Conservation (phyloP, 2,888 invertebrate genomes). For the Apodemia zela region DNA sequence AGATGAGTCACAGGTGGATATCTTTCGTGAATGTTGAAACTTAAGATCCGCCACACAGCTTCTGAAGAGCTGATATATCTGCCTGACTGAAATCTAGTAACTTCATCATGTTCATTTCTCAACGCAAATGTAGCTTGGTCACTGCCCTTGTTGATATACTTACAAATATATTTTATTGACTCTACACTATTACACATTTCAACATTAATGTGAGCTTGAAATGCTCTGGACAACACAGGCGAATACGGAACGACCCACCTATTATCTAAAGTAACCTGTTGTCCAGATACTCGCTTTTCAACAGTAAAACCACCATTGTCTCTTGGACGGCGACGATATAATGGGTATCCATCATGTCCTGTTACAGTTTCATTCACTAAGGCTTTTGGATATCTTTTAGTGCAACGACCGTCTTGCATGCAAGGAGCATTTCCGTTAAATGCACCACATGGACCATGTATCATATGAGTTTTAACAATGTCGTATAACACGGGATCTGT, state of each 20-base stretch:
- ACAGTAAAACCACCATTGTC: conserved; percentile 25
- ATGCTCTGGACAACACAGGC: conserved; percentile 31
- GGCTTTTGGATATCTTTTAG: conserved; percentile 28
- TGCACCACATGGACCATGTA: background rate
- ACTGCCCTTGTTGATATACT: conserved; percentile 36
- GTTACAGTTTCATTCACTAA: conserved; percentile 26
- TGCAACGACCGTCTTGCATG: conserved; percentile 14
- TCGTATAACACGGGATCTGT: background rate
- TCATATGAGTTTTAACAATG: background rate
- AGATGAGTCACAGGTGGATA: conserved; percentile 25
- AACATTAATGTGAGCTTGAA: no score
- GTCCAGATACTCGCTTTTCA: conserved; percentile 17
- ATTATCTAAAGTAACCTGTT: conserved; percentile 8
- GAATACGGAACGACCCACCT: conserved; percentile 34
- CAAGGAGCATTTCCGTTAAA: background rate
- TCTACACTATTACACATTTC: no score
- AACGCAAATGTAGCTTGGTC: conserved; percentile 35
- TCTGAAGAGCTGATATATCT: conserved; percentile 28
- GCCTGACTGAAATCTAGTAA: conserved; percentile 26
- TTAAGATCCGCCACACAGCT: conserved; percentile 30
- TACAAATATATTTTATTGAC: no score
- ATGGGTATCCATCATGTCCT: conserved; percentile 28
- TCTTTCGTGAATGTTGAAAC: conserved; percentile 20
- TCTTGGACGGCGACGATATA: conserved; percentile 26
- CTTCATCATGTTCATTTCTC: conserved; percentile 31